phyloP scores from a whole-genome alignment of 2,888 invertebrate genomes.

The Smittia aterrima region DNA sequence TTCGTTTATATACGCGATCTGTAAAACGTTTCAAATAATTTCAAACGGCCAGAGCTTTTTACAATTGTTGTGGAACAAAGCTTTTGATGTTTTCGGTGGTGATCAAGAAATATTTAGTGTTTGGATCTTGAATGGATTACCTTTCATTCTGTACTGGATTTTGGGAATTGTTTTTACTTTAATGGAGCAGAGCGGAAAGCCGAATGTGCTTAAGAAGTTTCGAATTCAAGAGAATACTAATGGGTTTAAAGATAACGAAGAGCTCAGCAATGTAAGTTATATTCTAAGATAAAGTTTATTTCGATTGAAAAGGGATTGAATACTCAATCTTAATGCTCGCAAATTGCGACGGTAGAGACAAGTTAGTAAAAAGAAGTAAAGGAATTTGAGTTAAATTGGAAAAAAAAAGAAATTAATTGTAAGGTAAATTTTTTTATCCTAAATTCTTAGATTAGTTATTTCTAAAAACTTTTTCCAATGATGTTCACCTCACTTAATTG shows the following conservation, averaged over 20 bases:
- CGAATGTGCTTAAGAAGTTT: background rate
- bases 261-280: background rate
- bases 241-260: background rate
- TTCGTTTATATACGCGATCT: background rate
- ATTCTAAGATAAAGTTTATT: background rate
- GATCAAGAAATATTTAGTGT: background rate
- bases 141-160: background rate
- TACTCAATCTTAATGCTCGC: too few species aligned
- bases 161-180: background rate
- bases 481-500: too few species aligned
- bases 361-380: too few species aligned
- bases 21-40: background rate
- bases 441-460: too few species aligned
- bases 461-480: too few species aligned
- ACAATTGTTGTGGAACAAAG: background rate
- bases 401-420: too few species aligned
- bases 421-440: too few species aligned
- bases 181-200: background rate
- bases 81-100: background rate
- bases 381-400: too few species aligned
- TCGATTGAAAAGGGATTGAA: background rate
- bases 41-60: background rate
- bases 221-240: background rate
- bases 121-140: background rate
- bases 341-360: too few species aligned